Evolutionary conservation across 2,113 vertebrate genomes (phyloP), one percentile per base, ranked within the genome.

Genomic region (Spea bombifrons): DNA sequence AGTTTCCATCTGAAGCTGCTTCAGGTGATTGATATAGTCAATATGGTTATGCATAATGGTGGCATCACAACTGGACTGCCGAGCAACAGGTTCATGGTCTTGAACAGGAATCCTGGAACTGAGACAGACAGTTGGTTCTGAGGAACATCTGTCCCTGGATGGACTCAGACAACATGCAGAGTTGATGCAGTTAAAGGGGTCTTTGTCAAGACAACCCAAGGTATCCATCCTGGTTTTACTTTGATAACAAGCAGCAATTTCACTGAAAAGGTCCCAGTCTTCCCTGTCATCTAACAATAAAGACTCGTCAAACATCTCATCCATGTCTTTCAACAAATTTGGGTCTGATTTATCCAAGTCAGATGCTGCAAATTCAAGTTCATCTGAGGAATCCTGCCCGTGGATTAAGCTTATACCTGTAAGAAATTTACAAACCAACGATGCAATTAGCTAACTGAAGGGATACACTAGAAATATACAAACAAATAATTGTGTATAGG

Each of bases 41-140:
- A 46, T 75, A 0, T 83, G 88, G 66, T 77, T 79, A 48, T 46
- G 81, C 80, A 86, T 88, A 83, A 92, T 85, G 80, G 91, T 83
- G 17, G 88, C 89, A 16, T 93, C 89, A 0, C 89, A 93, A 83
- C 92, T 93, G 55, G 89, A 92, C 78, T 93, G 90, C 4, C 88
- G 90, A 13, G 89, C 86, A 65, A 93, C 89, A 0, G 90, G 85
- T 72, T 88, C 82, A 0, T 90, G 90, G 57, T 75, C 72, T 30
- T 78, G 84, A 1, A 81, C 8, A 0, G 84, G 84, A 0, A 80
- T 81, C 64, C 84, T 86, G 53, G 89, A 88, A 74, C 83, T 84
- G 76, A 88, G 82, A 78, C 89, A 92, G 17, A 92, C 87, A 0
- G 88, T 92, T 78, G 91, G 88, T 7, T 92, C 91, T 0, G 92